Evolutionary conservation across 2,888 invertebrate species (phyloP), one percentile per base, ranked within the genome.

Genomic region (Leptura quadrifasciata): DNA sequence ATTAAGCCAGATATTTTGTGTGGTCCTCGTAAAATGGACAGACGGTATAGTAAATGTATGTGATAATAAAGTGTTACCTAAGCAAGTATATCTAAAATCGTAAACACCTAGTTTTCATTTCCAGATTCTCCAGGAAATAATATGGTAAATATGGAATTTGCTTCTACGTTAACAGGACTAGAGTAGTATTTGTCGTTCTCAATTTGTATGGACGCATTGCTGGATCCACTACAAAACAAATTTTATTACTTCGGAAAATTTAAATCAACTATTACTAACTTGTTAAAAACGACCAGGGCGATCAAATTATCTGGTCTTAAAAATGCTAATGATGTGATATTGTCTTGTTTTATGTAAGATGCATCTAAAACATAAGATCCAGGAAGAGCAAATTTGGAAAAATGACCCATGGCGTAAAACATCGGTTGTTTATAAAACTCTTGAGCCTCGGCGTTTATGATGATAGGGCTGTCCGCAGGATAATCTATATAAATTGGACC

Each of bases 381-480:
- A 77, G 91, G 90, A 0, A 92, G 91, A 35, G 95, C 90, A 84
- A 94, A 94, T 87, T 84, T 84, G 1, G 84, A 92, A 85, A 94
- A 93, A 87, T 97, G 97, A 0, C 94, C 95, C 86, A 97, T 89
- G 0, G 93, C 93, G 86, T 97, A 97, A 87, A 92, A 97, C 91
- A 95, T 94, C 0, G 97, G 97, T 83, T 97, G 96, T 84, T 96
- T 97, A 86, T 94, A 94, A 86, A 97, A 95, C 86, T 95, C 94
- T 79, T 93, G 92, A 0, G 84, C 85, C 0, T 87, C 86, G 2
- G 90, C 84, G 79, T 93, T 91, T 0, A 94, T 91, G 71, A 94
- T 89, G 64, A 97, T 93, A 0, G 96, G 93, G 0, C 96, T 91
- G 87, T 97, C 97, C 0, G 96, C 95, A 83, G 91, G 92, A 88